Percentiles rank a stretch among this genome's conserved stretches.
Conservation (phyloP, 2,888 invertebrate species). For the Chalcosyrphus nemorum region DNA sequence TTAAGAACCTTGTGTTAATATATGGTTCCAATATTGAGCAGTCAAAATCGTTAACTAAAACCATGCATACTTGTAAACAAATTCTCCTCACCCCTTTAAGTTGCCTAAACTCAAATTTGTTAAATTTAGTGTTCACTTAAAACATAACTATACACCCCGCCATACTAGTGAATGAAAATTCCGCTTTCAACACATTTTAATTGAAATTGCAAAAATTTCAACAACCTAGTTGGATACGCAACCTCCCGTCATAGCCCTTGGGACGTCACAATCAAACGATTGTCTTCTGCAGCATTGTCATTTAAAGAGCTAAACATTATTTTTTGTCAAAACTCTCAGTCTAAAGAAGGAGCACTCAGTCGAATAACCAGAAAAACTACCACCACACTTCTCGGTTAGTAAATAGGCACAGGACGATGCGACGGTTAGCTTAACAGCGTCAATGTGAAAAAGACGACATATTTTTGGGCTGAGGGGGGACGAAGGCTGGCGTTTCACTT, state of each 20-base stretch:
- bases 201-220: neutral
- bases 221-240: no score
- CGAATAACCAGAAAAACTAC: slow-evolving; percentile 14
- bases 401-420: slow-evolving; percentile 27
- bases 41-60: no score
- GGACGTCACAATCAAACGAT: neutral
- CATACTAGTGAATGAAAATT: neutral
- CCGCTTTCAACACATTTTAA: neutral
- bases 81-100: no score
- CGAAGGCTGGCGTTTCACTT: neutral
- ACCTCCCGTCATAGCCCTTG: no score
- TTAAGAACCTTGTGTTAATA: no score
- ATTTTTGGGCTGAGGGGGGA: neutral
- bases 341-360: slow-evolving; percentile 15
- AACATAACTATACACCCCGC: neutral
- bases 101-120: neutral
- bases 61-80: no score
- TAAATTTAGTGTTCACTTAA: neutral
- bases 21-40: no score
- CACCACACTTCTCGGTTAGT: neutral
- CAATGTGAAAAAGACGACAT: slow-evolving; percentile 13
- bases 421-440: slow-evolving; percentile 12
- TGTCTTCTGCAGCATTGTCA: slow-evolving; percentile 31
- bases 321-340: slow-evolving; percentile 2
- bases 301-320: neutral